Percentiles rank a stretch among this genome's conserved stretches.
Evolutionary conservation across 2,888 invertebrate genomes (phyloP).

Genomic region (Merodon equestris): DNA sequence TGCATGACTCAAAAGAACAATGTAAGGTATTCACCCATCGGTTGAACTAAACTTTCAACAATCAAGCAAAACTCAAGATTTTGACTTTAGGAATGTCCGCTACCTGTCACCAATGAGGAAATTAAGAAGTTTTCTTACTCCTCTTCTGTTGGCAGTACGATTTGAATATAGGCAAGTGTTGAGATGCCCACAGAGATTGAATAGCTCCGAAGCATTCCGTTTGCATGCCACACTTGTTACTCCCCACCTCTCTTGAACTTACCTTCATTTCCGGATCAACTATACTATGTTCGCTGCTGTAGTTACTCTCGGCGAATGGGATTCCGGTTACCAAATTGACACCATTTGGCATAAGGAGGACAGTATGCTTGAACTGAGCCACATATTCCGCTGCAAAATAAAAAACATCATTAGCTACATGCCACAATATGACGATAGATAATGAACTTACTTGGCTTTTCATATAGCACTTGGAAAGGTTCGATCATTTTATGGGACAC

Average conservation of each 20-base stretch:
- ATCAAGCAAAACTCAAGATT: too few relatives aligned
- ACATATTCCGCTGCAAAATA: conserved; percentile 95
- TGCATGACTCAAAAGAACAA: neutral
- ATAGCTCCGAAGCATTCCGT: neutral
- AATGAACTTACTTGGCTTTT: conserved; percentile 82
- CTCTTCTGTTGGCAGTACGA: neutral
- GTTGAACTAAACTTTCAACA: neutral
- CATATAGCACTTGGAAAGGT: conserved; percentile 96
- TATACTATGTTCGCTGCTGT: conserved; percentile 90
- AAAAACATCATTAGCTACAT: too few relatives aligned
- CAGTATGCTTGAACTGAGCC: conserved; percentile 99
- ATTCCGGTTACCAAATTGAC: conserved; percentile 97
- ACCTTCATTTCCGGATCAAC: conserved; percentile 88
- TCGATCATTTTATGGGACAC: conserved; percentile 98
- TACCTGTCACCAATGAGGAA: neutral
- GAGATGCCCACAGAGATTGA: conserved; percentile 1
- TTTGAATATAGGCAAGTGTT: conserved; percentile 18
- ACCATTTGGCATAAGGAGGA: conserved; percentile 96
- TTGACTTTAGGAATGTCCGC: neutral
- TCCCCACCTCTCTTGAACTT: conserved; percentile 14
- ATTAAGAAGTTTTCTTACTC: neutral
- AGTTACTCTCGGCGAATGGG: conserved; percentile 90
- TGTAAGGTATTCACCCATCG: neutral
- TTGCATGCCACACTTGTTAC: neutral
- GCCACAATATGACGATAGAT: too few relatives aligned